Evolutionary conservation across 2,113 vertebrate species (phyloP).

Genomic region (Pomatorhinus ruficollis): DNA sequence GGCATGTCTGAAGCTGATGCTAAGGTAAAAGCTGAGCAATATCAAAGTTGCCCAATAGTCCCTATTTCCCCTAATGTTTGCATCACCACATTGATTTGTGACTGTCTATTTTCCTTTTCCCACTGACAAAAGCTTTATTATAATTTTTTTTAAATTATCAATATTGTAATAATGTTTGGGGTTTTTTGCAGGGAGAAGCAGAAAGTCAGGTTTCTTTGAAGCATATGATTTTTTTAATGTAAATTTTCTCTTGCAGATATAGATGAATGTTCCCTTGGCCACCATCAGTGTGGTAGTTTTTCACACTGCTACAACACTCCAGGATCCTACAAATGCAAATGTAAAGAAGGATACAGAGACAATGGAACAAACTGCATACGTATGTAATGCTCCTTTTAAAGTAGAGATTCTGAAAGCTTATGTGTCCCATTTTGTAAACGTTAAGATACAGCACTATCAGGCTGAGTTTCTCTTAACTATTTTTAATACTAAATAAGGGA

Average conservation of each 20-base stretch:
- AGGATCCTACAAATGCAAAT: conserved; percentile 95
- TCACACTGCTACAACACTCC: conserved; percentile 90
- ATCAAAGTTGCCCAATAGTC: not conserved
- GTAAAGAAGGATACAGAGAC: conserved; percentile 88
- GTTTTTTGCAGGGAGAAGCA: not conserved
- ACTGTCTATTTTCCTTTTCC: not conserved
- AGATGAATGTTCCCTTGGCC: conserved; percentile 88
- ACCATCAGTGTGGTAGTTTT: conserved; percentile 82
- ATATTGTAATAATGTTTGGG: not conserved
- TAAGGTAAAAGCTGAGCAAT: not conserved
- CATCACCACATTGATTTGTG: not conserved
- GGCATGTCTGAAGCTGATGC: not conserved
- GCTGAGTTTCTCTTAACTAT: not conserved
- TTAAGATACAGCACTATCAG: not conserved
- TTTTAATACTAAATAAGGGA: conserved; percentile 19
- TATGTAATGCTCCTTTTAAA: conserved; percentile 73
- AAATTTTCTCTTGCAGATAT: conserved; percentile 81
- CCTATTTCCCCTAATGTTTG: not conserved
- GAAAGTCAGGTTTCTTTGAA: not conserved
- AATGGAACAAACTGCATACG: conserved; percentile 86
- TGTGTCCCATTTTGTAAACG: not conserved
- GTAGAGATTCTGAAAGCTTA: not conserved
- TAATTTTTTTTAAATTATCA: not conserved
- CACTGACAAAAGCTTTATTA: not conserved
- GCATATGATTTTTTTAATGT: not conserved